phyloP scores from a whole-genome alignment of 2,113 vertebrate genomes.

The Leucopternis melanops region DNA sequence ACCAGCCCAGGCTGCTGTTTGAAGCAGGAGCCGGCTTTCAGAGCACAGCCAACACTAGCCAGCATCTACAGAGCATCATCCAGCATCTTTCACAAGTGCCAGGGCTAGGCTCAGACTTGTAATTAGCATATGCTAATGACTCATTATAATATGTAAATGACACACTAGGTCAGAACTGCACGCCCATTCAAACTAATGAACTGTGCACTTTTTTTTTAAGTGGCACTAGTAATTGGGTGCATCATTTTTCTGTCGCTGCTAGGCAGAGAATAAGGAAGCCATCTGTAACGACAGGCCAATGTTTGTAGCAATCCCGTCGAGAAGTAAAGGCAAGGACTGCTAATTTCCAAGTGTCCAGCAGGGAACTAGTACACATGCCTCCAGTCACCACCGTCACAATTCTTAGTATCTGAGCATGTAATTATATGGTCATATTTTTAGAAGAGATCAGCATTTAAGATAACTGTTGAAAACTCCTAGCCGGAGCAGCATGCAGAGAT shows the following conservation, averaged over 20 bases:
- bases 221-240: conserved; percentile 39
- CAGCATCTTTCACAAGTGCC: background rate
- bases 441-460: conserved; percentile 47
- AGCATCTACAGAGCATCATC: background rate
- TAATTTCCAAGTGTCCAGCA: conserved; percentile 58
- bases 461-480: conserved; percentile 31
- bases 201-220: conserved; percentile 34
- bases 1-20: background rate
- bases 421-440: conserved; percentile 51
- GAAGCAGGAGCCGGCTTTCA: background rate
- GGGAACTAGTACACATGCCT: conserved; percentile 48
- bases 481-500: background rate
- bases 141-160: conserved; percentile 55
- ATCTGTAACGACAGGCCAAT: conserved; percentile 31
- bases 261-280: conserved; percentile 51
- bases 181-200: conserved; percentile 53
- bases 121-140: conserved; percentile 51
- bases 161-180: conserved; percentile 53
- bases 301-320: conserved; percentile 33
- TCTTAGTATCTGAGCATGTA: conserved; percentile 34
- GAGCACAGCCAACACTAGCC: background rate
- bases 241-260: conserved; percentile 47
- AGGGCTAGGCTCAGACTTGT: background rate
- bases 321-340: conserved; percentile 56
- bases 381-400: conserved; percentile 39